Base-by-base conservation (phyloP, 1,140 invertebrate genomes). In the Eciton burchellii region DNA sequence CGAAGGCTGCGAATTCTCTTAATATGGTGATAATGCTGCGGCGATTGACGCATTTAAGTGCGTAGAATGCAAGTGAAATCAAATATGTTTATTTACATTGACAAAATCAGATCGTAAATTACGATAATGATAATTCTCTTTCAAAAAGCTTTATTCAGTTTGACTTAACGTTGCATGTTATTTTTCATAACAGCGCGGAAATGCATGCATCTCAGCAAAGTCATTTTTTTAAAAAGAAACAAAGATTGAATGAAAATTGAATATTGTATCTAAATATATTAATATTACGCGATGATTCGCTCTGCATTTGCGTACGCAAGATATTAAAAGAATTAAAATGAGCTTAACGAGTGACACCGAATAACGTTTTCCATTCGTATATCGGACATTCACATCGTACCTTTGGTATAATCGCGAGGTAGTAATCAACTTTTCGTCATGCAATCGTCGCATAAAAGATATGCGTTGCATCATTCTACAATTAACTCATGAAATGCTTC, bases 321-420 rank as follows among this genome's bases (percentile, higher is more conserved):
- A 29, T 47, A 12, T 63, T 45, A 21, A 19, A 74, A 49, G 14
- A 8, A 49, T 43, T 54, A 59, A 66, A 77, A 66, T 45, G 16
- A 29, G 16, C 26, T 45, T n/a, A 29, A 74, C 72, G 26, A 62
- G 9, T 47, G 26, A 19, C 24, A 74, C 19, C 52, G 29, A 11
- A 82, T 49, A 82, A 86, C 24, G 16, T 52, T 41, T 5, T 76
- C 73, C 26, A 2, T 71, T 35, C 6, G 41, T 81, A 65, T 9
- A 65, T 63, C 45, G 57, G 81, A 79, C 21, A 57, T 77, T 74
- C 43, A 85, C 45, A 85, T 76, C 19, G 26, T 81, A 82, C 66
- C 74, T 89, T 88, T 89, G 87, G 83, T 86, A 83, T 85, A 49
- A 68, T 89, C 71, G 65, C 84, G 87, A 89, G 81, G 84, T 89